A percentile compares a stretch with the other conserved stretches of the same genome.
phyloP scores from a whole-genome alignment of 2,797 vertebrate species.

The Sarcoramphus papa region DNA sequence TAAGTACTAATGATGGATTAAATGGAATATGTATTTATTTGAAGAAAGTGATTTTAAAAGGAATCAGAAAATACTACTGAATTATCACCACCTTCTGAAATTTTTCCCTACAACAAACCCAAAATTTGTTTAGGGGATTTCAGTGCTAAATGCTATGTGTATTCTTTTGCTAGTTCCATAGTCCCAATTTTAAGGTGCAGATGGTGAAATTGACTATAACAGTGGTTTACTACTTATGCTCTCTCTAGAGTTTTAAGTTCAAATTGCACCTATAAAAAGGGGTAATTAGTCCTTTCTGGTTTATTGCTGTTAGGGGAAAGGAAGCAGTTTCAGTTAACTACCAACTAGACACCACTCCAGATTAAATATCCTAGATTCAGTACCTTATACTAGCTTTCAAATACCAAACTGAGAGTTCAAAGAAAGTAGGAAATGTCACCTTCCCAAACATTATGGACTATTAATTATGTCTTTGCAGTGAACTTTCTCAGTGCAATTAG shows the following conservation, averaged over 20 bases:
- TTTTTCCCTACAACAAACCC: neutral
- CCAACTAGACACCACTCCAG: slow-evolving; percentile 43
- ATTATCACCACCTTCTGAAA: neutral
- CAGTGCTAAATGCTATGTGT: neutral
- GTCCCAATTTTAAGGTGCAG: slow-evolving; percentile 59
- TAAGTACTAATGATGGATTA: neutral
- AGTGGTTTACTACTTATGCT: slow-evolving; percentile 40
- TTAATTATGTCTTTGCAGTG: slow-evolving; percentile 64
- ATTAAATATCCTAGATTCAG: slow-evolving; percentile 53
- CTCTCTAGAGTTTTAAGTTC: slow-evolving; percentile 66
- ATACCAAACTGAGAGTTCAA: slow-evolving; percentile 57
- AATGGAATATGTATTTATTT: neutral
- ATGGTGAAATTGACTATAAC: slow-evolving; percentile 47
- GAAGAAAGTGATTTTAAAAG: neutral
- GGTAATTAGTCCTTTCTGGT: slow-evolving; percentile 68
- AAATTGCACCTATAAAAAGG: slow-evolving; percentile 69
- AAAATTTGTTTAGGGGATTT: neutral
- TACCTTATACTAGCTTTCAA: slow-evolving; percentile 38
- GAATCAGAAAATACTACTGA: neutral
- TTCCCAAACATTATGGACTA: slow-evolving; percentile 62
- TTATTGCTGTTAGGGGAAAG: slow-evolving; percentile 64
- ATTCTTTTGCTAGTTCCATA: slow-evolving; percentile 21
- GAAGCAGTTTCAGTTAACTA: slow-evolving; percentile 61
- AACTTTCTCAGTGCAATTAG: slow-evolving; percentile 59
- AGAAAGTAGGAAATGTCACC: slow-evolving; percentile 72